Evolutionary conservation across 2,797 vertebrate genomes (phyloP).

Genomic region (Danio aesculapii): DNA sequence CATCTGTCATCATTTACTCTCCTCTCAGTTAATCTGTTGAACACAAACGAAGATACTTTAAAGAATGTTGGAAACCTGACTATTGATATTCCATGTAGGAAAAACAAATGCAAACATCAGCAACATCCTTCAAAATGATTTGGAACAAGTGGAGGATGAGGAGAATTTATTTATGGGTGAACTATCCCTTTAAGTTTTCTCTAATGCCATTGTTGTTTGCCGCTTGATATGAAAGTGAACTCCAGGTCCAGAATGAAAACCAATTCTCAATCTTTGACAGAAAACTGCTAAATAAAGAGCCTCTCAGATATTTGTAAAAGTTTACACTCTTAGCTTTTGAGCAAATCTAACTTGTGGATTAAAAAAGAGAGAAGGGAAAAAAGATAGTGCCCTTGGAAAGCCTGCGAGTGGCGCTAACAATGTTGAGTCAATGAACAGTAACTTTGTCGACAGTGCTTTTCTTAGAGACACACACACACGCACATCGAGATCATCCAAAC

Average conservation of each 20-base stretch:
- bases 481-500: conserved; percentile 81
- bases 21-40: too few species aligned
- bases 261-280: neutral
- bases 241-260: neutral
- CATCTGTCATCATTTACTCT: too few species aligned
- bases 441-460: conserved; percentile 57
- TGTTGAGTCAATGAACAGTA: conserved; percentile 17
- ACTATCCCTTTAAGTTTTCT: neutral
- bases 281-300: neutral
- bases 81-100: too few species aligned
- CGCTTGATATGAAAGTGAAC: neutral
- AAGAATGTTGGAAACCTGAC: too few species aligned
- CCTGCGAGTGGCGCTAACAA: conserved; percentile 7
- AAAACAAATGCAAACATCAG: too few species aligned
- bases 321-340: neutral
- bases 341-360: neutral
- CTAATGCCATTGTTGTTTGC: too few species aligned
- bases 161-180: too few species aligned
- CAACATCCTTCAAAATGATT: too few species aligned
- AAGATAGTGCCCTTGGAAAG: conserved; percentile 30
- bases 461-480: conserved; percentile 58
- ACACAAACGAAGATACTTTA: too few species aligned
- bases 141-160: too few species aligned
- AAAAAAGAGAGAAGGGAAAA: too few species aligned
- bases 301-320: neutral